Base-by-base conservation (phyloP, 2,113 vertebrate species). In the Pangasianodon gigas region DNA sequence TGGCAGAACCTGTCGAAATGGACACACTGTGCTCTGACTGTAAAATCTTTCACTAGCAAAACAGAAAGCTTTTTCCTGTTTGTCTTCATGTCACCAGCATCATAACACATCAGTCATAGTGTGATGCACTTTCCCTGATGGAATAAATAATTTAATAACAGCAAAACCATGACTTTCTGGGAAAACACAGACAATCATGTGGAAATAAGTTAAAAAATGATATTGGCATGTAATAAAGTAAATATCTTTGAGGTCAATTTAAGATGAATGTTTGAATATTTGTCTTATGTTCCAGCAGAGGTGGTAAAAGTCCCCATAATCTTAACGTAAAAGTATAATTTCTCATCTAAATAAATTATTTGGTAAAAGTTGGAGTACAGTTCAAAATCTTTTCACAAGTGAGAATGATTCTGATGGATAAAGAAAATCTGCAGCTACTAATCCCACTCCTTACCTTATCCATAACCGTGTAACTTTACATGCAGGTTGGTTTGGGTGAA, bases 91-190 rank as follows among this genome's bases (percentile, higher is more conserved):
- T 65, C 37, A 65, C 21, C 60, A 24, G 85, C 65, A 86, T 18
- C n/a, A 37, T n/a, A 71, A 71, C 46, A 37, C 48, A 71, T 86
- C 85, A 71, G 65, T 86, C 65, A 86, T 52, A 29, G 65, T 37
- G n/a, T 56, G 48, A 32, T 74, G 67, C 32, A 37, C 2, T 51
- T 18, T 52, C 29, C 29, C 19, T 16, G 18, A 86, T 52, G 48
- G 46, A 16, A 85, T 69, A 29, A 85, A 32, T 69, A n/a, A 85
- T 14, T 67, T 71, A 69, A 13, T 2, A 52, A 54, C 21, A 24
- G 18, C 48, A 41, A 71, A 74, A 86, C 9, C 18, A 74, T 4
- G 48, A 21, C 21, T 74, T 87, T 75, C 69, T 24, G 18, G 32
- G 26, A 7, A 74, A 37, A 75, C 21, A 9, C 10, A 75, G 21